These are phyloP conservation scores for Rostratula benghalensis DNA, from an alignment of 2,113 vertebrate species.

Conservation along the genomic window DNA sequence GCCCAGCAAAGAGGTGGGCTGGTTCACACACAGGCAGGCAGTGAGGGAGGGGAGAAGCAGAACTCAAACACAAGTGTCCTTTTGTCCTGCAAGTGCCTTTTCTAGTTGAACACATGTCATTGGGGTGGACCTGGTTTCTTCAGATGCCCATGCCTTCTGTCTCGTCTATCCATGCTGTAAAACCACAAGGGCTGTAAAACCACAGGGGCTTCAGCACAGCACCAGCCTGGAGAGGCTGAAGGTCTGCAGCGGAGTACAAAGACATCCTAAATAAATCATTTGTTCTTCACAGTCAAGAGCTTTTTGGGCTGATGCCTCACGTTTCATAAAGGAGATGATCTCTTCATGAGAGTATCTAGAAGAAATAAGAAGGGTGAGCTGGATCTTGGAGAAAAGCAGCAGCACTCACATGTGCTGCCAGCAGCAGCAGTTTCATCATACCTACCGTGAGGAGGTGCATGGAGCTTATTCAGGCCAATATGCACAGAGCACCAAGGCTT, in stretches of 20 bases:
- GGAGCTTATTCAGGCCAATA: neutral
- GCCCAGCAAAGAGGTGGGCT: neutral
- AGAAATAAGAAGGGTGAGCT: neutral
- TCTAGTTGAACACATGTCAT: neutral
- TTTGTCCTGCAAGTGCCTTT: neutral
- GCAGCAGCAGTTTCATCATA: neutral
- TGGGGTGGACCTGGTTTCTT: neutral
- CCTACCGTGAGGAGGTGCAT: neutral
- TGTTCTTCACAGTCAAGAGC: neutral
- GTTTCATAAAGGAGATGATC: neutral
- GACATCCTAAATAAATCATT: neutral
- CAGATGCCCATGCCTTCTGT: neutral
- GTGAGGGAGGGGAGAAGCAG: neutral
- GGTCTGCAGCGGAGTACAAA: neutral
- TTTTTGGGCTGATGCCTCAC: neutral
- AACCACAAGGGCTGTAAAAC: neutral
- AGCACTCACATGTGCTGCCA: rapidly evolving
- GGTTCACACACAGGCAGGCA: neutral
- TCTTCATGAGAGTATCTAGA: neutral
- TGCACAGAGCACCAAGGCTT: rapidly evolving
- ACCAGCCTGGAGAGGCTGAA: neutral
- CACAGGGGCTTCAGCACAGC: neutral
- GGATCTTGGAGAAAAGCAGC: neutral
- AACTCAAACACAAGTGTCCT: neutral
- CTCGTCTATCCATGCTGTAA: neutral